Base-by-base conservation (phyloP, 2,888 invertebrate genomes). In the Dexiosoma caninum region DNA sequence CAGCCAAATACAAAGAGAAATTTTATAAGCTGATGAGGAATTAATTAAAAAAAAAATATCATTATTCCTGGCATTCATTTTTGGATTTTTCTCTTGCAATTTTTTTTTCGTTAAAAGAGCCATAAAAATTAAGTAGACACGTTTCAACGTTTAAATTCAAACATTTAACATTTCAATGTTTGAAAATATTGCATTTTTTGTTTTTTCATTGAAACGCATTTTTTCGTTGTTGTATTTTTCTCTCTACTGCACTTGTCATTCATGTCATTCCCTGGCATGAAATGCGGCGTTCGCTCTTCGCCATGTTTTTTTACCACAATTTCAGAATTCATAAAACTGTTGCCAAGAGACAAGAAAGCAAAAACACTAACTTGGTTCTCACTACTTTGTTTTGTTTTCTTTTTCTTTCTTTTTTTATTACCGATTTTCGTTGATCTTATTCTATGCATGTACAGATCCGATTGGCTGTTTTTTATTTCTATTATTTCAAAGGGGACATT, bases 81-180 rank as follows among this genome's bases (percentile, higher is more conserved):
- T 35, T 16, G 37, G 59, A 59, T 35, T 59, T 70, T 35, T 59
- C 19, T 59, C 12, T 37, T 59, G 6, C 23, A 23, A 21, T 8
- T 42, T 60, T 37, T n/a, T 30, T 46, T 23, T 46, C 66, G 19
- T 53, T 27, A 42, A 9, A n/a, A 32, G 21, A 8, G 35, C 60
- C 14, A 40, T 14, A 40, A 67, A 70, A 59, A 14, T 42, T 40
- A 49, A 32, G 40, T 49, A 40, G 62, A 51, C 70, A 78, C 77
- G 70, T 78, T 71, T 51, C 21, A 53, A 23, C 42, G 71, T 64
- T 75, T 64, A 71, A 78, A 71, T 77, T 30, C 70, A 57, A 57
- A 57, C 77, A 70, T 51, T n/a, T n/a, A n/a, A 64, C 49, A 59
- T 64, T 77, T 57, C n/a, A 59, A 59, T 67, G 75, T 53, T 53